These are phyloP conservation scores for Zaprionus ghesquierei DNA, from an alignment of 1,140 invertebrate genomes.

Conservation along the genomic window DNA sequence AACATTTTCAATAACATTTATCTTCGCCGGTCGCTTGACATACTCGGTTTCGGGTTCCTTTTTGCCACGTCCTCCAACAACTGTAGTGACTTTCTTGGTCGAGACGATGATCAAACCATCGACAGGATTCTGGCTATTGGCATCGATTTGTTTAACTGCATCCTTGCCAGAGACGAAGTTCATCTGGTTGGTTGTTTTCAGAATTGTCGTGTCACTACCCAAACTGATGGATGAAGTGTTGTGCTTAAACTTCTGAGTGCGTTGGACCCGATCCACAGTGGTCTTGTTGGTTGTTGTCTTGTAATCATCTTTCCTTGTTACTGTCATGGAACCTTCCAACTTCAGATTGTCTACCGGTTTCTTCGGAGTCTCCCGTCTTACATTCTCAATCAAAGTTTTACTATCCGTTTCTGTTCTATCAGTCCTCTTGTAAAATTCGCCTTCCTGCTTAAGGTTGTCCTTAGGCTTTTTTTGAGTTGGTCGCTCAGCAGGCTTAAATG, in stretches of 20 bases:
- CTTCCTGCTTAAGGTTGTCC: constrained; percentile 88
- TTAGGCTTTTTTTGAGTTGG: constrained; percentile 83
- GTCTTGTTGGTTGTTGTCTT: constrained; percentile 52
- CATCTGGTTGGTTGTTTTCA: constrained; percentile 85
- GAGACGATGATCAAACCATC: constrained; percentile 84
- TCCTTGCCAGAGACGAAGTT: constrained; percentile 85
- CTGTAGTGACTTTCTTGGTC: constrained; percentile 83
- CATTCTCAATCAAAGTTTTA: constrained; percentile 58
- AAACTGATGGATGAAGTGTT: constrained; percentile 87
- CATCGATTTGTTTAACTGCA: constrained; percentile 70
- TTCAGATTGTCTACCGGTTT: constrained; percentile 87
- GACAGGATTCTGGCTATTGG: constrained; percentile 83
- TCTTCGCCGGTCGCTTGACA: constrained; percentile 68
- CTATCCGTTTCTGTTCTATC: constrained; percentile 68
- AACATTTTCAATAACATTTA: constrained; percentile 79
- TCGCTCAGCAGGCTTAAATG: constrained; percentile 84
- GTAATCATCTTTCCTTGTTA: constrained; percentile 69
- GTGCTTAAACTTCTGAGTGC: constrained; percentile 84
- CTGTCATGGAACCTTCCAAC: constrained; percentile 86
- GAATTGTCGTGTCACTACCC: constrained; percentile 84
- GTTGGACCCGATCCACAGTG: constrained; percentile 78
- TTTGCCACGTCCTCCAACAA: constrained; percentile 68
- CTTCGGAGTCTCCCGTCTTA: constrained; percentile 84
- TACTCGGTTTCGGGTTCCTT: constrained; percentile 80
- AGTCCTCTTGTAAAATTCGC: constrained; percentile 83